Conservation (phyloP, 2,888 invertebrate genomes). For the Linyphia triangularis region DNA sequence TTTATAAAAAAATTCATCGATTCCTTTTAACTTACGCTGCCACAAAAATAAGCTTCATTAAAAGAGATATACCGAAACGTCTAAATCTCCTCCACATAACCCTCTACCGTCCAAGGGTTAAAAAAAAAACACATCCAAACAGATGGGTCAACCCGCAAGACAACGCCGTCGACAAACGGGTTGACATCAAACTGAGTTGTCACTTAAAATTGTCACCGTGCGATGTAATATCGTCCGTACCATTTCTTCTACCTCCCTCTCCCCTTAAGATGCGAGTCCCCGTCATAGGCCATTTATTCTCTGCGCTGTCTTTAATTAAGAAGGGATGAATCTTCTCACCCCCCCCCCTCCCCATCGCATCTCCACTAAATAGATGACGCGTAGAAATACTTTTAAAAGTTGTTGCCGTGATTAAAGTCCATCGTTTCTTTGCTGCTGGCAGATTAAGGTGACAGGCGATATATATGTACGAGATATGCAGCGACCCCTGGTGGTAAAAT, state of each 20-base stretch:
- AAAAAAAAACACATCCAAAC: no score
- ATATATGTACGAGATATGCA: conserved; percentile 14
- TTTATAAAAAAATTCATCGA: no score
- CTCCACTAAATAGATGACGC: conserved; percentile 44
- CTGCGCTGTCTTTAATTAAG: conserved; percentile 62
- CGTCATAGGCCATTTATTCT: conserved; percentile 69
- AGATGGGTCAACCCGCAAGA: not conserved
- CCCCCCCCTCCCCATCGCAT: conserved; percentile 23
- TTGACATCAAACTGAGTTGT: no score
- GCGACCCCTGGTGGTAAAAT: not conserved
- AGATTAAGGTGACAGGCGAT: conserved; percentile 53
- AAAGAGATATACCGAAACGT: no score
- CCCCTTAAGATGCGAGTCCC: conserved; percentile 2
- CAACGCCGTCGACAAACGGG: not conserved
- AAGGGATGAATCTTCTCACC: no score
- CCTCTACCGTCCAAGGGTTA: no score
- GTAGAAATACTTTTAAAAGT: conserved; percentile 67
- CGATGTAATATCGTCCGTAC: conserved; percentile 2
- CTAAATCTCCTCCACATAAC: no score
- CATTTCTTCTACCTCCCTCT: conserved; percentile 6
- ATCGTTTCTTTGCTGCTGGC: conserved; percentile 63
- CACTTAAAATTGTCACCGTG: conserved; percentile 23
- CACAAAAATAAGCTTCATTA: no score
- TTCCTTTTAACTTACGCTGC: no score
- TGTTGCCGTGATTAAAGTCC: conserved; percentile 71